phyloP scores from a whole-genome alignment of 1,140 invertebrate genomes.

The Cyclargus thomasi region DNA sequence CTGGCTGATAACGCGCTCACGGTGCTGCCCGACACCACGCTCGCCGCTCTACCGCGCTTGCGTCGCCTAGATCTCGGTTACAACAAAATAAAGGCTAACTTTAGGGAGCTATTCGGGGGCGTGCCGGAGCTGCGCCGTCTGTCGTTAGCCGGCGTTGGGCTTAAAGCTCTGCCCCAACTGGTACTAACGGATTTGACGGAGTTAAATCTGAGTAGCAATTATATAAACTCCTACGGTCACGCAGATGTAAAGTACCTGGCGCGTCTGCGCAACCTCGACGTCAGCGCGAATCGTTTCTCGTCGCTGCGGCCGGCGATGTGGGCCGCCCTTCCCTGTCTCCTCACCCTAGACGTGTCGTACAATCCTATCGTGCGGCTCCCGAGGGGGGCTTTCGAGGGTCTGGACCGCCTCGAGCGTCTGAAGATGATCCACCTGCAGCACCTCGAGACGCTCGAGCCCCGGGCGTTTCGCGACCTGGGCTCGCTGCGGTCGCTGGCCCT shows the following conservation, averaged over 20 bases:
- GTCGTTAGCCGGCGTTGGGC: slow-evolving; percentile 80
- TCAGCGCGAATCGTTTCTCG: slow-evolving; percentile 79
- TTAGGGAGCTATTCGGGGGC: slow-evolving; percentile 89
- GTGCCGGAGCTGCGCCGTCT: slow-evolving; percentile 83
- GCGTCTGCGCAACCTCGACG: slow-evolving; percentile 76
- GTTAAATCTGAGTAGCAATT: slow-evolving; percentile 83
- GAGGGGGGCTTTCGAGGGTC: slow-evolving; percentile 58
- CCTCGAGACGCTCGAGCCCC: slow-evolving; percentile 77
- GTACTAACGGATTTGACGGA: slow-evolving; percentile 78
- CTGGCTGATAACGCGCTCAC: slow-evolving; percentile 85
- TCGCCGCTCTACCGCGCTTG: slow-evolving; percentile 84
- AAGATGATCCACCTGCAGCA: slow-evolving; percentile 65
- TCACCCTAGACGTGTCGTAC: slow-evolving; percentile 77
- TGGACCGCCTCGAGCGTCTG: slow-evolving; percentile 63
- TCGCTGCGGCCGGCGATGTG: slow-evolving; percentile 77
- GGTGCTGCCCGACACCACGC: slow-evolving; percentile 89
- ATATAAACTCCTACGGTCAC: slow-evolving; percentile 76
- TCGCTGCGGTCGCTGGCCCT: slow-evolving; percentile 78
- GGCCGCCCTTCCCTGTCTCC: slow-evolving; percentile 68
- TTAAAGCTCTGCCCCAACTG: slow-evolving; percentile 80
- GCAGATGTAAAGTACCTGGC: slow-evolving; percentile 76
- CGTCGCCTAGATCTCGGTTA: slow-evolving; percentile 84
- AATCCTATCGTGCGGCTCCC: slow-evolving; percentile 76
- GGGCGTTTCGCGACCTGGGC: slow-evolving; percentile 78
- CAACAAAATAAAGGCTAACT: slow-evolving; percentile 85